Evolutionary conservation across 2,797 vertebrate genomes (phyloP).

Genomic region (Dicrostonyx torquatus): DNA sequence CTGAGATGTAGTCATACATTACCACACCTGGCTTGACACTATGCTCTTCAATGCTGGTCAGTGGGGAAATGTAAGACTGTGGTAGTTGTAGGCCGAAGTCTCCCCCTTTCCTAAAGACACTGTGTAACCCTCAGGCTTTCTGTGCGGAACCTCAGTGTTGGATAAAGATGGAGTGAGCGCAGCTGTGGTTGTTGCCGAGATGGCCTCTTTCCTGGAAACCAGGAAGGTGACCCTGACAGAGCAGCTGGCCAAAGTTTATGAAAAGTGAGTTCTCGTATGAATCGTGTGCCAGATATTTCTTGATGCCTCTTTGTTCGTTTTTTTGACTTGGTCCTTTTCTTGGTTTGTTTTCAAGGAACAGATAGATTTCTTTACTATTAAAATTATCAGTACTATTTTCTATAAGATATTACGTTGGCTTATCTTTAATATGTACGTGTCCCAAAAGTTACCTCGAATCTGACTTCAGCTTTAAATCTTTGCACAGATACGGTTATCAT

Average conservation of each 20-base stretch:
- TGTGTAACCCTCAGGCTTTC: conserved; percentile 89
- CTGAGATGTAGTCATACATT: neutral
- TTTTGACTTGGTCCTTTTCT: neutral
- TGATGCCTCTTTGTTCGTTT: neutral
- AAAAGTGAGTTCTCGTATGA: conserved; percentile 86
- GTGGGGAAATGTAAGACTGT: neutral
- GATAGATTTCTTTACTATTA: conserved; percentile 23
- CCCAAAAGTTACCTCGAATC: conserved; percentile 39
- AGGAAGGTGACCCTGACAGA: conserved; percentile 88
- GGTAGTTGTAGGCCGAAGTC: neutral
- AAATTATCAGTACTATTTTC: conserved; percentile 44
- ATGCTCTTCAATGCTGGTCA: conserved; percentile 5
- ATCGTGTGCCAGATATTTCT: rapidly evolving
- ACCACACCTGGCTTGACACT: neutral
- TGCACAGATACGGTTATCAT: conserved; percentile 94
- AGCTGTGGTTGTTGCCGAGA: conserved; percentile 94
- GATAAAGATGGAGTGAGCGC: conserved; percentile 98
- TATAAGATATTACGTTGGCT: conserved; percentile 9
- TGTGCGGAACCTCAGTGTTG: conserved; percentile 93
- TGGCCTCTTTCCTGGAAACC: conserved; percentile 91
- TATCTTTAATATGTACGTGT: conserved; percentile 37
- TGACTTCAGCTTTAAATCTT: conserved; percentile 73
- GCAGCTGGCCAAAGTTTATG: conserved; percentile 92
- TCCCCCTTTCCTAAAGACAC: neutral
- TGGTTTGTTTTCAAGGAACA: conserved; percentile 45